Conservation (phyloP, 2,888 invertebrate genomes). For the Timandra comae region DNA sequence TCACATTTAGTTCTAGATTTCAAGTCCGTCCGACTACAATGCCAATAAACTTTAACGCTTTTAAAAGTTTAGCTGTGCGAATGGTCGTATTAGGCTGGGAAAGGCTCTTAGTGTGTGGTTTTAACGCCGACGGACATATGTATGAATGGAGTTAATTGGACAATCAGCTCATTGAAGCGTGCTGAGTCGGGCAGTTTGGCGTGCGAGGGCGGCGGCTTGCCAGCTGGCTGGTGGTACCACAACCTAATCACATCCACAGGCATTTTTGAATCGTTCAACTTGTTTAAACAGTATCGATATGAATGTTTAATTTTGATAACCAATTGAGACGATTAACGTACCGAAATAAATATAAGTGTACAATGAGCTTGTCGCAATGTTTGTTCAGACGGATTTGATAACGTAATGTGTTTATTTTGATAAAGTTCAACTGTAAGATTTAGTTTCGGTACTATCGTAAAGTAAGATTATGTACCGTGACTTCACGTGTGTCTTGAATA, state of each 20-base stretch:
- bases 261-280: constrained; percentile 33
- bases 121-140: constrained; percentile 41
- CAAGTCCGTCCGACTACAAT: constrained; percentile 17
- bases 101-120: constrained; percentile 45
- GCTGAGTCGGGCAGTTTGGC: constrained; percentile 59
- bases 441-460: too few relatives aligned
- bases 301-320: too few relatives aligned
- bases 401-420: too few relatives aligned
- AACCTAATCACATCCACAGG: constrained; percentile 48
- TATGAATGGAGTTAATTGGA: constrained; percentile 72
- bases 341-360: too few relatives aligned
- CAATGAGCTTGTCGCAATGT: too few relatives aligned
- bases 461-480: too few relatives aligned
- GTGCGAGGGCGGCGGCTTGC: constrained; percentile 44
- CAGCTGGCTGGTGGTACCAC: constrained; percentile 49
- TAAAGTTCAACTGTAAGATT: too few relatives aligned
- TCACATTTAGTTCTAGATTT: constrained; percentile 10
- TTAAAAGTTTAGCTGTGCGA: constrained; percentile 36
- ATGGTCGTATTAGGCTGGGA: constrained; percentile 46
- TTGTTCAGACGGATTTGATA: too few relatives aligned
- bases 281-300: constrained; percentile 11
- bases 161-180: constrained; percentile 62
- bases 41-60: constrained; percentile 35
- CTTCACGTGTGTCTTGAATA: too few relatives aligned
- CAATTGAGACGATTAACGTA: too few relatives aligned